A percentile compares a stretch with the other conserved stretches of the same genome.
Conservation (phyloP, 2,888 invertebrate species). For the Stomorhina lunata region DNA sequence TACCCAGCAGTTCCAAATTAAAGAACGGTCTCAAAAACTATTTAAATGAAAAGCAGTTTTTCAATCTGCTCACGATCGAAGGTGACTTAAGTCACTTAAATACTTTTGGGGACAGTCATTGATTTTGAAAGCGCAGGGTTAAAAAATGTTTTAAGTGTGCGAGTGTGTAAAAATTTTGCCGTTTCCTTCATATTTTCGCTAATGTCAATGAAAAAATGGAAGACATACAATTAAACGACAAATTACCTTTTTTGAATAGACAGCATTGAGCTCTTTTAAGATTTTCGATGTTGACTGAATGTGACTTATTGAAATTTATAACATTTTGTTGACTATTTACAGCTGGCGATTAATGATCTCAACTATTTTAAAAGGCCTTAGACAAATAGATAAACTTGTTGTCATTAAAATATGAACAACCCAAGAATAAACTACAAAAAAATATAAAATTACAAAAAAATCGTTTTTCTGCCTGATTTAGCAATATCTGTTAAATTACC, state of each 20-base stretch:
- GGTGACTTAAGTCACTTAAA: too few species aligned
- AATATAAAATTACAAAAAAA: background rate
- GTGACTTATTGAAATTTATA: constrained; percentile 42
- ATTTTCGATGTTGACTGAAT: constrained; percentile 40
- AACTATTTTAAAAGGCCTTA: constrained; percentile 20
- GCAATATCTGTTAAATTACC: background rate
- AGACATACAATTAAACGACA: background rate
- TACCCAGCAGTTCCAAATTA: too few species aligned
- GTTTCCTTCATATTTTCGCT: background rate
- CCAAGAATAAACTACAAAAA: background rate
- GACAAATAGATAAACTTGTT: constrained; percentile 51
- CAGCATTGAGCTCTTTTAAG: background rate
- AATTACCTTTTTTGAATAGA: constrained; percentile 27
- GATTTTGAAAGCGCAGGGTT: too few species aligned
- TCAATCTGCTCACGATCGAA: too few species aligned
- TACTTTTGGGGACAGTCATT: too few species aligned
- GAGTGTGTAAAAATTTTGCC: background rate
- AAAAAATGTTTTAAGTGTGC: constrained; percentile 24
- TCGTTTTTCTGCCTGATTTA: constrained; percentile 39
- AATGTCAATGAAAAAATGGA: constrained; percentile 7
- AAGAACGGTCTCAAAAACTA: too few species aligned
- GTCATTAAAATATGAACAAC: constrained; percentile 60
- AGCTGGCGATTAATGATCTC: constrained; percentile 45
- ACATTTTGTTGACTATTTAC: constrained; percentile 22
- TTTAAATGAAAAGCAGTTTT: too few species aligned